These are phyloP conservation scores for Cydia pomonella DNA, from an alignment of 1,140 invertebrate genomes.

Conservation along the genomic window DNA sequence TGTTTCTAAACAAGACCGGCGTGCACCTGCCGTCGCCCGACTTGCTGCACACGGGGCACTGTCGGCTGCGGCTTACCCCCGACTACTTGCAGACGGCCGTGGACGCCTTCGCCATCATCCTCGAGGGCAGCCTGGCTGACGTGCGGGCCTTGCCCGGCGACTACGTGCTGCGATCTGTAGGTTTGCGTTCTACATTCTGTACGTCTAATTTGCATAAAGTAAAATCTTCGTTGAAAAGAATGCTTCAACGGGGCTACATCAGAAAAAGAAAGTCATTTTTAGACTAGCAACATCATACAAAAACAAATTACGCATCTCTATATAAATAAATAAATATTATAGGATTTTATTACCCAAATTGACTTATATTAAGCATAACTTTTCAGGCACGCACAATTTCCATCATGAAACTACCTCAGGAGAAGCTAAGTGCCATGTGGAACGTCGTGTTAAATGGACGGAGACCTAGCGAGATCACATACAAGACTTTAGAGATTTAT, in stretches of 20 bases:
- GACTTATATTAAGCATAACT: no score
- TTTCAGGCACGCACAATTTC: slow-evolving; percentile 62
- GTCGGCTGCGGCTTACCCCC: slow-evolving; percentile 51
- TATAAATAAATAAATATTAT: no score
- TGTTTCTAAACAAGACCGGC: slow-evolving; percentile 52
- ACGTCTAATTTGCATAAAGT: not conserved
- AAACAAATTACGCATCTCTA: no score
- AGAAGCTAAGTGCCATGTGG: slow-evolving; percentile 67
- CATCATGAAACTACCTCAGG: slow-evolving; percentile 67
- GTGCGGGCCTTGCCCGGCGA: slow-evolving; percentile 51
- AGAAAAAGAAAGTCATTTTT: no score
- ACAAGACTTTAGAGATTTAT: slow-evolving; percentile 54
- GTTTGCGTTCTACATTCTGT: slow-evolving; percentile 33
- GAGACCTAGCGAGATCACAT: slow-evolving; percentile 40
- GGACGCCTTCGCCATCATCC: slow-evolving; percentile 66
- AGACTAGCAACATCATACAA: no score
- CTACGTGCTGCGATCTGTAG: slow-evolving; percentile 66
- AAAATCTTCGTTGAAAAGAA: no score
- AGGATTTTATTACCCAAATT: no score
- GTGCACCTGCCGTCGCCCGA: slow-evolving; percentile 55
- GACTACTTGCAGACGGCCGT: slow-evolving; percentile 73
- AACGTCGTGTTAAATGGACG: slow-evolving; percentile 50
- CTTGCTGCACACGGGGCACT: slow-evolving; percentile 54
- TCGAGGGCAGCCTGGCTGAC: slow-evolving; percentile 53
- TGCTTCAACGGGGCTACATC: no score